phyloP scores from a whole-genome alignment of 2,113 vertebrate species.

The Strix aluco region DNA sequence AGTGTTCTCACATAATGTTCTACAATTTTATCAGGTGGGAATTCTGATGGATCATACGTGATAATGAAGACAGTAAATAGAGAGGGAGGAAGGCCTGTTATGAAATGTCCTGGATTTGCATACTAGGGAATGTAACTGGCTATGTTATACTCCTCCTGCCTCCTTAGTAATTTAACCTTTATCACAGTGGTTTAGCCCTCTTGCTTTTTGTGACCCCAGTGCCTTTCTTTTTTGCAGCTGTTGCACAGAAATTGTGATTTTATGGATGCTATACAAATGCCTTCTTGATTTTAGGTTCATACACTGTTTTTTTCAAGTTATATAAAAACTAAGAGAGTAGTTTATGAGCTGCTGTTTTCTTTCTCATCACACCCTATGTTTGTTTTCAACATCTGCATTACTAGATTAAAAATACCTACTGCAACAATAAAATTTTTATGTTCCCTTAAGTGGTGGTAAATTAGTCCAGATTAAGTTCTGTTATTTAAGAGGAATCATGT shows the following conservation, averaged over 20 bases:
- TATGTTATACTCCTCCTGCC: neutral
- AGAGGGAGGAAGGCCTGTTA: neutral
- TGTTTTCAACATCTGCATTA: neutral
- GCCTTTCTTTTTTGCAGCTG: neutral
- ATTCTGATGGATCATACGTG: neutral
- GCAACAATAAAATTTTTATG: neutral
- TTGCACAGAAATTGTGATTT: neutral
- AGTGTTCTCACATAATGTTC: neutral
- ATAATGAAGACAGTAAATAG: neutral
- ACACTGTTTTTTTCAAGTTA: neutral
- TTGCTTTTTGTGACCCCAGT: neutral
- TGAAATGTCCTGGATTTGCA: neutral
- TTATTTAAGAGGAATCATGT: neutral
- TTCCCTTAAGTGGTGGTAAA: neutral
- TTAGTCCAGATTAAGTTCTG: neutral
- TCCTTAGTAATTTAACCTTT: conserved; percentile 28
- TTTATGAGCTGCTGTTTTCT: neutral
- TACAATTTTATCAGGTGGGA: neutral
- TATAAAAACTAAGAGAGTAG: neutral
- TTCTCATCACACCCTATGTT: neutral
- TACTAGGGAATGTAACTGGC: neutral
- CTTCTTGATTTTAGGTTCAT: neutral
- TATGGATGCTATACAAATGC: neutral
- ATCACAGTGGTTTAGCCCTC: neutral
- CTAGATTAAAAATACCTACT: neutral